Evolutionary conservation across 2,888 invertebrate species (phyloP), one percentile per base, ranked within the genome.

Genomic region (Phortica magna): DNA sequence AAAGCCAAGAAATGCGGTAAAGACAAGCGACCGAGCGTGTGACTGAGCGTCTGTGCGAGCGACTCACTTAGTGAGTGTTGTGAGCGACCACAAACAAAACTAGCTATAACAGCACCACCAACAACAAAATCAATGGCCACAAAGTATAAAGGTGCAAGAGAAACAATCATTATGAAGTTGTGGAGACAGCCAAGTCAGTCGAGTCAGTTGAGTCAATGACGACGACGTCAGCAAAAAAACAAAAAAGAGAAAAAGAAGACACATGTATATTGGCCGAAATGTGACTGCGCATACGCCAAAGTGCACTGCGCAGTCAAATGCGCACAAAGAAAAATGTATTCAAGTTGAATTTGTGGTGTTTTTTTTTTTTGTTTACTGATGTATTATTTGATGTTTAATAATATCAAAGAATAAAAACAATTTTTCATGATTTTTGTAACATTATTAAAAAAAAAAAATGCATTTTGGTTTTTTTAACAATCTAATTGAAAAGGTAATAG

Each of bases 121-220:
- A 74, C 53, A 75, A 78, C 75, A 72, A 76, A 48, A 75, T 74
- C 73, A 76, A 61, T 73, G 65, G 61, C n/a, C 70, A 53, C 42
- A 41, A 41, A 39, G 31, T 12, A 48, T 48, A 22, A 43, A 68
- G 43, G 68, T 6, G 22, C 68, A 68, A 68, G 19, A 17, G 19
- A 41, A 19, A 22, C 68, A 68, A 68, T n/a, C 48, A 68, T 68
- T 19, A 68, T 68, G 48, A 68, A 68, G 68, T 68, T 68, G 22
- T 41, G 68, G 14, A 43, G 68, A 19, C 68, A 48, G 68, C n/a
- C 43, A 68, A 43, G 39, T 41, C n/a, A 42, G 19, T 43, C 17
- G n/a, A 43, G 68, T 41, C n/a, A 42, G 19, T 43, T 7, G n/a
- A 43, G 68, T 19, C 19, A 65, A 65, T 17, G 41, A 68, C 42